Percentiles rank a stretch among this genome's conserved stretches.
These are phyloP conservation scores for Chaitophorus viminalis DNA, from an alignment of 2,888 invertebrate species.

Conservation along the genomic window DNA sequence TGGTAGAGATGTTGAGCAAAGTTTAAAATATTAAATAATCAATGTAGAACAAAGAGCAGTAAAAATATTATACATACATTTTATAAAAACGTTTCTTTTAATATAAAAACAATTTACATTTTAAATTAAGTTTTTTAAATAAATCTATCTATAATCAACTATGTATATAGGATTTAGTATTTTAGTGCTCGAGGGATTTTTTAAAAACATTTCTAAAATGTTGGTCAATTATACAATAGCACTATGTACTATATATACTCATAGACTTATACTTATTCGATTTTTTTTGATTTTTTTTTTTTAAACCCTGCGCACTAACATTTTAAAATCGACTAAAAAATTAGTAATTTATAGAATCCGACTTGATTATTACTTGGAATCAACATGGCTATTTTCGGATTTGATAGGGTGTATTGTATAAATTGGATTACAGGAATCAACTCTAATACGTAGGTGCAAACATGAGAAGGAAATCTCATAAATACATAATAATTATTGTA, in stretches of 20 bases:
- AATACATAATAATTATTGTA: too few relatives aligned
- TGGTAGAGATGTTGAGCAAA: not conserved
- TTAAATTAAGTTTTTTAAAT: not conserved
- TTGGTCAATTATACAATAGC: not conserved
- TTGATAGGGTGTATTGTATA: too few relatives aligned
- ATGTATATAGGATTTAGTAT: too few relatives aligned
- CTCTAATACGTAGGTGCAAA: not conserved
- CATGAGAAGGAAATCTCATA: not conserved
- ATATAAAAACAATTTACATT: not conserved
- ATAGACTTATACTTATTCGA: too few relatives aligned
- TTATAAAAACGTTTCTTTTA: not conserved
- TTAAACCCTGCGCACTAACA: not conserved
- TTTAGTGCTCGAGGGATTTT: not conserved
- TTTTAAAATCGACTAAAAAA: not conserved
- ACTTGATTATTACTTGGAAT: too few relatives aligned
- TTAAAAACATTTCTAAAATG: not conserved
- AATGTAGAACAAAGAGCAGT: not conserved
- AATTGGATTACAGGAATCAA: too few relatives aligned
- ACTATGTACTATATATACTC: too few relatives aligned
- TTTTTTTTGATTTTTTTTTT: not conserved
- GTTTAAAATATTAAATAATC: not conserved
- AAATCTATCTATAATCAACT: too few relatives aligned
- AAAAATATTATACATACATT: not conserved
- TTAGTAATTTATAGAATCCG: too few relatives aligned
- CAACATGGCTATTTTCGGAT: too few relatives aligned